These are phyloP conservation scores for Laothoe populi DNA, from an alignment of 2,888 invertebrate genomes.

Conservation along the genomic window DNA sequence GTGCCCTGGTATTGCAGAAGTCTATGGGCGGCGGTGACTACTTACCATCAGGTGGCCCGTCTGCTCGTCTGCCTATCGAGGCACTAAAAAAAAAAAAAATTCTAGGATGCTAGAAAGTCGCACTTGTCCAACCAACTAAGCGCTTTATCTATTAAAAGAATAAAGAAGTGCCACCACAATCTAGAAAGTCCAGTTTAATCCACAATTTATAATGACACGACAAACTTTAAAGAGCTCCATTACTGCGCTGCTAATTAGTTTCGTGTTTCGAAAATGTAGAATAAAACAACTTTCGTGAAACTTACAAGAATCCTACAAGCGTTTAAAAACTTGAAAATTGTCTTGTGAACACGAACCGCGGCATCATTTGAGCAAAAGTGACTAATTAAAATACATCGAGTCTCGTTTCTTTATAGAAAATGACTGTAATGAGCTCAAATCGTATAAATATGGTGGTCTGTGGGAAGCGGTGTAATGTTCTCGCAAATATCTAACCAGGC, in stretches of 20 bases:
- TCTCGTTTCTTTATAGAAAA: slow-evolving; percentile 13
- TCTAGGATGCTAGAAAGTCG: background rate
- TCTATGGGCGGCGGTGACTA: too few species aligned
- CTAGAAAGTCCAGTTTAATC: slow-evolving; percentile 25
- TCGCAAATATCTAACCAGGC: slow-evolving; percentile 11
- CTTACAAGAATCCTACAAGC: slow-evolving; percentile 27
- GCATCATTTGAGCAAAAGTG: slow-evolving; percentile 23
- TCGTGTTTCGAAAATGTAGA: slow-evolving; percentile 35
- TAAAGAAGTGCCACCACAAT: slow-evolving; percentile 11
- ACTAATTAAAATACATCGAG: slow-evolving; percentile 21
- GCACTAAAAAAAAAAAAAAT: too few species aligned
- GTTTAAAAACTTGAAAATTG: slow-evolving; percentile 26
- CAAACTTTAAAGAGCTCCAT: slow-evolving; percentile 30
- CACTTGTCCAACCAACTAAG: slow-evolving; percentile 7
- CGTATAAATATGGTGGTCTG: background rate
- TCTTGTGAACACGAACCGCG: slow-evolving; percentile 12
- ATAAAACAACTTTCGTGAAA: slow-evolving; percentile 34
- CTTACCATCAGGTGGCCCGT: too few species aligned
- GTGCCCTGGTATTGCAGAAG: too few species aligned
- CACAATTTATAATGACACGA: slow-evolving; percentile 26
- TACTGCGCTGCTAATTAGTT: slow-evolving; percentile 39
- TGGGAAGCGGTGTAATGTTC: slow-evolving; percentile 11
- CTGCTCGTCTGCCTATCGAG: too few species aligned
- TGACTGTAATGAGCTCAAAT: slow-evolving; percentile 1
- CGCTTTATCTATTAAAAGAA: slow-evolving; percentile 13